phyloP scores from a whole-genome alignment of 2,888 invertebrate species.

The Itoplectis maculator region DNA sequence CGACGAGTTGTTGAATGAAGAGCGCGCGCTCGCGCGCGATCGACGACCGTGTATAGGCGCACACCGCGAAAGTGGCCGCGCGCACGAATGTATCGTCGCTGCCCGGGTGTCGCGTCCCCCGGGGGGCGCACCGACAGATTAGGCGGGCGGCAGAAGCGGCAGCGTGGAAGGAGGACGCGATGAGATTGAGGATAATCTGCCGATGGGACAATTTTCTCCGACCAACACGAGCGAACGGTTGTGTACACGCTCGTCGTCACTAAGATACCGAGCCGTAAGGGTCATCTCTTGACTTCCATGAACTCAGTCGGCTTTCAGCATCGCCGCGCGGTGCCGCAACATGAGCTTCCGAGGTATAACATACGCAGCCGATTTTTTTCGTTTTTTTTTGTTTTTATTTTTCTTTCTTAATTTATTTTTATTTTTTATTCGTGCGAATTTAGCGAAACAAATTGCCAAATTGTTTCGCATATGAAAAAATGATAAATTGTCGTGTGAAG shows the following conservation, averaged over 20 bases:
- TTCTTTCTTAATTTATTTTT: too few relatives aligned
- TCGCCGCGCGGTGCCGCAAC: slow-evolving; percentile 75
- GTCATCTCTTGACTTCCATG: slow-evolving; percentile 82
- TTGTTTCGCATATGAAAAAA: too few relatives aligned
- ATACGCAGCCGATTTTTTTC: background rate
- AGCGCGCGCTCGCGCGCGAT: background rate
- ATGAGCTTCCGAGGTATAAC: slow-evolving; percentile 70
- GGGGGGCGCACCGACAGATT: too few relatives aligned
- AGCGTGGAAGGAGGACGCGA: slow-evolving; percentile 69
- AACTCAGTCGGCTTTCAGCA: slow-evolving; percentile 78
- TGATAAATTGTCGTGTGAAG: too few relatives aligned
- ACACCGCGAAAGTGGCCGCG: background rate
- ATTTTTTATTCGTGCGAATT: too few relatives aligned
- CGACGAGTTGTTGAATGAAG: slow-evolving; percentile 15
- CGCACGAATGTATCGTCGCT: slow-evolving; percentile 3
- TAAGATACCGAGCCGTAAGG: slow-evolving; percentile 79
- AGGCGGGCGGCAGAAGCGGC: slow-evolving; percentile 55
- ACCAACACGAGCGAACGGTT: slow-evolving; percentile 71
- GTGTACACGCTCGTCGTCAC: slow-evolving; percentile 71
- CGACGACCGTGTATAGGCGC: background rate
- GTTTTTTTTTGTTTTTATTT: background rate
- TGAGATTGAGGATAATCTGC: slow-evolving; percentile 77
- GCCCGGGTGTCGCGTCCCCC: too few relatives aligned
- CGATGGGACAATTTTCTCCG: slow-evolving; percentile 78
- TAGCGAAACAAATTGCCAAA: too few relatives aligned